These are phyloP conservation scores for Apogon talboti DNA, from an alignment of 2,797 vertebrate species.

Conservation along the genomic window DNA sequence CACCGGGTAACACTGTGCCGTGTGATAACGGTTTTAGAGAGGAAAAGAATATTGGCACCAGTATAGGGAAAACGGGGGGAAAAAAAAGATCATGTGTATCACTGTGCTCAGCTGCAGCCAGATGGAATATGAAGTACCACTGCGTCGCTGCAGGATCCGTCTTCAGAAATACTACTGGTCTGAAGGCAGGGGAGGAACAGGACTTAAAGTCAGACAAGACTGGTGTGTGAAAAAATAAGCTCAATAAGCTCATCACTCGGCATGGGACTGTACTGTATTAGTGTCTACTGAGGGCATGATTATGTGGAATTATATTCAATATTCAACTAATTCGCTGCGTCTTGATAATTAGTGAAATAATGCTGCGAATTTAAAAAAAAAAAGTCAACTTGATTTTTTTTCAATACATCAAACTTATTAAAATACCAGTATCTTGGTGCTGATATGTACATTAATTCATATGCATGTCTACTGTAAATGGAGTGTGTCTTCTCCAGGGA, in stretches of 20 bases:
- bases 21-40: slow-evolving; percentile 63
- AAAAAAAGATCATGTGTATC: slow-evolving; percentile 42
- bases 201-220: slow-evolving; percentile 14
- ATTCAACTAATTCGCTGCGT: not conserved
- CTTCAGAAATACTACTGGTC: slow-evolving; percentile 46
- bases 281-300: not conserved
- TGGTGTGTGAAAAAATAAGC: slow-evolving; percentile 42
- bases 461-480: too few species aligned
- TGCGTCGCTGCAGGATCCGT: slow-evolving; percentile 35
- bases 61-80: slow-evolving; percentile 9
- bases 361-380: not conserved
- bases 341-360: slow-evolving; percentile 3
- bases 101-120: slow-evolving; percentile 29
- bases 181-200: slow-evolving; percentile 26
- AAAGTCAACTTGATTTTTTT: not conserved
- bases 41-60: slow-evolving; percentile 42
- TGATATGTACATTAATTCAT: too few species aligned
- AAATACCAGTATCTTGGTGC: too few species aligned
- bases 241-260: slow-evolving; percentile 45
- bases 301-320: not conserved
- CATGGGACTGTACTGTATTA: slow-evolving; percentile 15
- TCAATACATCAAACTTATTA: too few species aligned
- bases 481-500: too few species aligned
- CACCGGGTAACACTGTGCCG: slow-evolving; percentile 49
- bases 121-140: slow-evolving; percentile 47